These are phyloP conservation scores for Syrrhaptes paradoxus DNA, from an alignment of 2,113 vertebrate genomes.

Conservation along the genomic window DNA sequence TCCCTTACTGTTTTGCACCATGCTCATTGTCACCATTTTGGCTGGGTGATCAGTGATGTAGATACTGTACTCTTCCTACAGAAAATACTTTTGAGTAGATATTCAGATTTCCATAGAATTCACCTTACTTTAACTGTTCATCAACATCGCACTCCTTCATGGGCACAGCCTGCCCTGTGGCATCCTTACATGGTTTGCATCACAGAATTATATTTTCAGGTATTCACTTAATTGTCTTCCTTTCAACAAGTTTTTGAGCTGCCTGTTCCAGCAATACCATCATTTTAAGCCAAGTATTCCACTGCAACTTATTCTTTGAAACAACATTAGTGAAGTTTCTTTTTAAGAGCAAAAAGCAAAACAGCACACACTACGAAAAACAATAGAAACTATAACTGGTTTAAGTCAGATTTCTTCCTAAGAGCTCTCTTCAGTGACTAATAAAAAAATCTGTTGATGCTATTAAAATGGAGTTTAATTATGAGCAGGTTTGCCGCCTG, in stretches of 20 bases:
- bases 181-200: not conserved
- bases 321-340: not conserved
- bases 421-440: not conserved
- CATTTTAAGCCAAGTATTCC: not conserved
- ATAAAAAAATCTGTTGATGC: not conserved
- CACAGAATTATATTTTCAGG: not conserved
- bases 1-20: not conserved
- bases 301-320: not conserved
- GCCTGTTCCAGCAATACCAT: not conserved
- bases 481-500: not conserved
- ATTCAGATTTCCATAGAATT: not conserved
- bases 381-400: not conserved
- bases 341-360: not conserved
- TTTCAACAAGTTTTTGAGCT: not conserved
- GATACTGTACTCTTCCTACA: not conserved
- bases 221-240: not conserved
- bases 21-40: not conserved
- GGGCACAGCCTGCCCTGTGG: not conserved
- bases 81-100: not conserved
- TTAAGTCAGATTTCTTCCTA: not conserved
- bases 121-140: not conserved
- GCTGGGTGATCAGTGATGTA: not conserved
- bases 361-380: not conserved
- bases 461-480: not conserved
- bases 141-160: not conserved